phyloP scores from a whole-genome alignment of 2,888 invertebrate genomes.

The Phorcus lineatus region DNA sequence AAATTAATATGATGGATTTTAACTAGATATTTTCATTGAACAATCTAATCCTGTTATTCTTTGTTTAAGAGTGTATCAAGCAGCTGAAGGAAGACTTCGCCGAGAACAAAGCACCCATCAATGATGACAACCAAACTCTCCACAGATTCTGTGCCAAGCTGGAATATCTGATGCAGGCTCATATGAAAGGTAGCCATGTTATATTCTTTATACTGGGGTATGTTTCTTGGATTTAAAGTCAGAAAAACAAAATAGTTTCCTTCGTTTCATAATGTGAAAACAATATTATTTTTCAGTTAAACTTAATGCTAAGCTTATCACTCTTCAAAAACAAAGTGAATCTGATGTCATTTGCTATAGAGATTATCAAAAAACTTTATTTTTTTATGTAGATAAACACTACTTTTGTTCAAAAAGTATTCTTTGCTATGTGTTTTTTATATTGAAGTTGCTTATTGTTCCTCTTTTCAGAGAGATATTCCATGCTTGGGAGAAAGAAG shows the following conservation, averaged over 20 bases:
- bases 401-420: neutral
- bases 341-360: too few species aligned
- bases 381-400: neutral
- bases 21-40: too few species aligned
- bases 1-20: too few species aligned
- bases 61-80: conserved; percentile 66
- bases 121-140: conserved; percentile 73
- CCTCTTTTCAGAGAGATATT: conserved; percentile 64
- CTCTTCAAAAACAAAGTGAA: too few species aligned
- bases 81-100: conserved; percentile 65
- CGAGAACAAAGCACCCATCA: conserved; percentile 69
- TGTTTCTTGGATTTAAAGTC: too few species aligned
- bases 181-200: conserved; percentile 73
- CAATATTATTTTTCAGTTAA: too few species aligned
- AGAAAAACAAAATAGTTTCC: too few species aligned
- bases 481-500: conserved; percentile 72
- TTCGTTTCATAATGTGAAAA: too few species aligned
- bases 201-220: neutral
- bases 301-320: too few species aligned
- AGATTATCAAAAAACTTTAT: too few species aligned
- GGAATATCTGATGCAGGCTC: conserved; percentile 73
- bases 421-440: too few species aligned
- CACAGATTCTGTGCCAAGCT: conserved; percentile 76
- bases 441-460: too few species aligned
- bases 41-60: neutral